These are phyloP conservation scores for Myiozetetes cayanensis DNA, from an alignment of 2,113 vertebrate genomes.

Conservation along the genomic window DNA sequence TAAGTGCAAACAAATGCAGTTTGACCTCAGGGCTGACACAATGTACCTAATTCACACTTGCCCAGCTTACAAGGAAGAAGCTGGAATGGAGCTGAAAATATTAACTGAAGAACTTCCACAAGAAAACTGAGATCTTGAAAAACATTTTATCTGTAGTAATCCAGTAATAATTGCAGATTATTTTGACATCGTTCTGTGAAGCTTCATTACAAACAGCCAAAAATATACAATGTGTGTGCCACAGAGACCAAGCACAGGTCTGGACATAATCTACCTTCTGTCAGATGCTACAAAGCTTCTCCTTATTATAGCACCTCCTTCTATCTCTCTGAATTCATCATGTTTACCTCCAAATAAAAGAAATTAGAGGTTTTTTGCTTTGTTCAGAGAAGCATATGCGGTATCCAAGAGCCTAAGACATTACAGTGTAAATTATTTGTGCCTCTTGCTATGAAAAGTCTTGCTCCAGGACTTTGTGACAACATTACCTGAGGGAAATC, in stretches of 20 bases:
- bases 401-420: slow-evolving; percentile 14
- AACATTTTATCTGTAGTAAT: neutral
- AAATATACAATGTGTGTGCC: neutral
- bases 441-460: neutral
- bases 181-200: neutral
- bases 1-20: neutral
- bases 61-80: neutral
- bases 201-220: neutral
- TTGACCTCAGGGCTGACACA: neutral
- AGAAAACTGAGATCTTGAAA: neutral
- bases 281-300: neutral
- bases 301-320: neutral
- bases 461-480: slow-evolving; percentile 42
- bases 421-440: slow-evolving; percentile 24
- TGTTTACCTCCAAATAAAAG: neutral
- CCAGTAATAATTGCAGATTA: neutral
- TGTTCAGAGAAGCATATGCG: neutral
- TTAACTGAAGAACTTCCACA: neutral
- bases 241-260: neutral
- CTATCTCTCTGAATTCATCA: neutral
- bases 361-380: neutral
- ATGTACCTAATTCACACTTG: neutral
- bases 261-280: neutral
- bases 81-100: neutral
- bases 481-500: slow-evolving; percentile 57